Percentiles rank a stretch among this genome's conserved stretches.
phyloP scores from a whole-genome alignment of 2,113 vertebrate genomes.

The Hipposideros armiger region DNA sequence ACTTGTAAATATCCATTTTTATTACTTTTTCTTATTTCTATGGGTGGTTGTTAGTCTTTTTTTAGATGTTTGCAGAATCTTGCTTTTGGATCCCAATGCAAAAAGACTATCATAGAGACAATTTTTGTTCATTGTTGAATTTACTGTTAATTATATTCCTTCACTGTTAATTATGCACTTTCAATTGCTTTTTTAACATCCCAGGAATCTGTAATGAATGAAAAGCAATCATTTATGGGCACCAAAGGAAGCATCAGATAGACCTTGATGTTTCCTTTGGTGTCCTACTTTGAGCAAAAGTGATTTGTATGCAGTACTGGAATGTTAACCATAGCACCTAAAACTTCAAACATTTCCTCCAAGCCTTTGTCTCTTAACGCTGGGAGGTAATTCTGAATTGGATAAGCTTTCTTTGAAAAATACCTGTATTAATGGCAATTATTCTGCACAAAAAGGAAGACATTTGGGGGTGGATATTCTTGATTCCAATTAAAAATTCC shows the following conservation, averaged over 20 bases:
- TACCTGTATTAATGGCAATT: not conserved
- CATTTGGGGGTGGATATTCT: not conserved
- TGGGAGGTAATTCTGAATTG: constrained; percentile 12
- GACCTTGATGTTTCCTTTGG: not conserved
- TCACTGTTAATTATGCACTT: constrained; percentile 39
- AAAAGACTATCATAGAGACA: not conserved
- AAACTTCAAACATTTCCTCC: constrained; percentile 1
- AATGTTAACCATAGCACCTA: not conserved
- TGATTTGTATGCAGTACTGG: not conserved
- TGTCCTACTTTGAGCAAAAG: constrained; percentile 3
- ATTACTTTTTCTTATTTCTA: not conserved
- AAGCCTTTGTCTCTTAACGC: constrained; percentile 1
- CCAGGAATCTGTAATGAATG: constrained; percentile 25
- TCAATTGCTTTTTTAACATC: constrained; percentile 19
- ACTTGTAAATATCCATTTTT: not conserved
- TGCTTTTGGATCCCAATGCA: not conserved
- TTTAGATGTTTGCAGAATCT: not conserved
- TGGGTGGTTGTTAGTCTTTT: not conserved
- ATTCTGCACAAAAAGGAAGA: constrained; percentile 11
- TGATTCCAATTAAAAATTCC: not conserved
- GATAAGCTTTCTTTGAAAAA: not conserved
- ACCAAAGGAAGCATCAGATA: not conserved
- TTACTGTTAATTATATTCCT: constrained; percentile 7
- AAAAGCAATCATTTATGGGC: not conserved
- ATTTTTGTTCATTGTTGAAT: constrained; percentile 5